These are phyloP conservation scores for Hyposoter didymator DNA, from an alignment of 2,888 invertebrate genomes.

Conservation along the genomic window DNA sequence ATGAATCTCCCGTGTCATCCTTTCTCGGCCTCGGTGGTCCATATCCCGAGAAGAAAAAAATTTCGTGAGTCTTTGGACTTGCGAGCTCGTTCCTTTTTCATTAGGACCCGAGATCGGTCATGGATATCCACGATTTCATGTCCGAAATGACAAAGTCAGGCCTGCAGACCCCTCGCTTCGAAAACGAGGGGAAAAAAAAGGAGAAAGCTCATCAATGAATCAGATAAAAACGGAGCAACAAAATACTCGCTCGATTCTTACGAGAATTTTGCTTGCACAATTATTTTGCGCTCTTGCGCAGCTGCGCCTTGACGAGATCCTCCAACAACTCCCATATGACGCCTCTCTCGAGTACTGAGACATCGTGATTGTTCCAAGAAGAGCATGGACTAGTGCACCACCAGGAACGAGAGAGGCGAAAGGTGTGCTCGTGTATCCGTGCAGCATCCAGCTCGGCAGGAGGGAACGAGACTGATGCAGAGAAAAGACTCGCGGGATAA, in stretches of 20 bases:
- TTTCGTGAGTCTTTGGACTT: conserved; percentile 23
- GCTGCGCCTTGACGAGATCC: conserved; percentile 70
- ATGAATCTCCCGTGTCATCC: conserved; percentile 46
- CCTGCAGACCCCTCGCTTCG: conserved; percentile 9
- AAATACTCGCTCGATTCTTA: conserved; percentile 27
- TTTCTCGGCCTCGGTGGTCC: conserved; percentile 59
- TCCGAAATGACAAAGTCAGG: conserved; percentile 28
- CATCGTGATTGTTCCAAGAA: conserved; percentile 79
- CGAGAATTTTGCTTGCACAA: conserved; percentile 62
- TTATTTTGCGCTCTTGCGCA: conserved; percentile 69
- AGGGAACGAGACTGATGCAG: conserved; percentile 47
- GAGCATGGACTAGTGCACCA: conserved; percentile 57
- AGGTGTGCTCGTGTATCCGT: conserved; percentile 46
- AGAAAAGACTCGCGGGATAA: conserved; percentile 32
- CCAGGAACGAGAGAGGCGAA: conserved; percentile 55
- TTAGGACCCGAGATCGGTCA: conserved; percentile 43
- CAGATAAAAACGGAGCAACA: not conserved
- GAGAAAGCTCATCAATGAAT: not conserved
- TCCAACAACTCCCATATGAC: conserved; percentile 68
- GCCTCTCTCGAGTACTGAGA: conserved; percentile 67
- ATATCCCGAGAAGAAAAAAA: conserved; percentile 4
- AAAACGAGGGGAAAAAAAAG: not conserved
- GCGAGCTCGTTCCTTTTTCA: conserved; percentile 6
- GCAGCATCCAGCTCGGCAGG: conserved; percentile 54
- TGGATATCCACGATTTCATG: conserved; percentile 15